These are phyloP conservation scores for Nilaparvata lugens DNA, from an alignment of 1,140 invertebrate species.

Conservation along the genomic window DNA sequence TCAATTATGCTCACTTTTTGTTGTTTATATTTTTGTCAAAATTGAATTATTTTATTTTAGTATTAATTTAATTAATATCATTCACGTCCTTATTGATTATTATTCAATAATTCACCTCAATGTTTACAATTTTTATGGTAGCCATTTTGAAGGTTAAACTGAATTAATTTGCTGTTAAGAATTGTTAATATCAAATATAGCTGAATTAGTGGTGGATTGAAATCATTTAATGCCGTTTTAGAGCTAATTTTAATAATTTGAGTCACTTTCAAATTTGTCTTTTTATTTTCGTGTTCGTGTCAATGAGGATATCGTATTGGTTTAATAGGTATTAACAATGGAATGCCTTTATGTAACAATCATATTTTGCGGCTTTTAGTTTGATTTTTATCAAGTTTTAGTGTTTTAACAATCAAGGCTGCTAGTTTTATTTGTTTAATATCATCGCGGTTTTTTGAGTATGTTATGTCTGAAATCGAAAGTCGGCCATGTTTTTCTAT, in stretches of 20 bases:
- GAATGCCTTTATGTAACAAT: neutral
- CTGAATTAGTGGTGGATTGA: no score
- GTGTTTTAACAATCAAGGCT: no score
- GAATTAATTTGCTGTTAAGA: neutral
- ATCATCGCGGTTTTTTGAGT: neutral
- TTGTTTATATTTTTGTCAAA: no score
- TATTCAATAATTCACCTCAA: no score
- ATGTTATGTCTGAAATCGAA: constrained; percentile 4
- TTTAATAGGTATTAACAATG: neutral
- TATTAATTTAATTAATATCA: no score
- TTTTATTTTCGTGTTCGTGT: neutral
- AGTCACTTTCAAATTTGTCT: neutral
- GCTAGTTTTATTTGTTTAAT: neutral
- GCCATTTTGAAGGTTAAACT: neutral
- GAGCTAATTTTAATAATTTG: no score
- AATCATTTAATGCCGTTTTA: no score
- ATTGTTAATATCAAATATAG: neutral
- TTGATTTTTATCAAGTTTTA: no score
- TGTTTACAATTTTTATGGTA: neutral
- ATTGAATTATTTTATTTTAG: no score
- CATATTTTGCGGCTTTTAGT: no score
- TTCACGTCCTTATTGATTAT: no score
- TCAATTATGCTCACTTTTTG: no score
- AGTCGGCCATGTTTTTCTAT: constrained; percentile 22
- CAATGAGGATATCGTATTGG: neutral